Evolutionary conservation across 2,888 invertebrate genomes (phyloP), one percentile per base, ranked within the genome.

Genomic region (Drosophila ochracea): DNA sequence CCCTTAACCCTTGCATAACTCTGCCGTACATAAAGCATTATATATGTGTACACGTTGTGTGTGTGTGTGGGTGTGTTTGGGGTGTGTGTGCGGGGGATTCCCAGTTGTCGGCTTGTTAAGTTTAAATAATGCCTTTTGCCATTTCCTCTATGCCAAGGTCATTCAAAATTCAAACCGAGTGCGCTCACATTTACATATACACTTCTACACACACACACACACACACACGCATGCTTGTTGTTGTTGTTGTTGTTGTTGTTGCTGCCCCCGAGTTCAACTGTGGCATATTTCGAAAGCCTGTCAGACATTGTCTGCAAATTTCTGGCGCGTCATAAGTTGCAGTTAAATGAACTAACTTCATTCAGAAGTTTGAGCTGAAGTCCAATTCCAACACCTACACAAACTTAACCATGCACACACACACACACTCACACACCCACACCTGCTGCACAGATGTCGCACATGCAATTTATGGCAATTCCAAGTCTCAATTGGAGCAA

Each of bases 91-190:
- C 31, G 30, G 49, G 63, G 52, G 65, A 43, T 55, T 67, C 72
- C 86, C 90, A 83, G 67, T 82, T 87, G 84, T 77, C 77, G 78
- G 82, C 84, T 84, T 78, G 89, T 82, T 84, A 83, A 82, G 82
- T 90, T 92, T 83, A 89, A 92, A 87, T 91, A 88, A 91, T 91
- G 90, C 85, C 76, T 86, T 91, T 82, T 85, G 84, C 86, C 84
- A 83, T 78, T 90, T 91, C 91, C 83, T 85, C 89, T 91, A 88
- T 92, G 92, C 93, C 93, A 93, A 93, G 93, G 93, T 93, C 93
- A 93, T 93, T 92, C 91, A 90, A 92, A 93, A 93, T 93, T 92
- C 93, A 93, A 89, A 92, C 90, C 89, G 87, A 90, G 85, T 79
- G 74, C 70, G 73, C 76, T 70, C 62, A 76, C 76, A 73, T 58